phyloP scores from a whole-genome alignment of 2,113 vertebrate genomes.

The Pipra filicauda region DNA sequence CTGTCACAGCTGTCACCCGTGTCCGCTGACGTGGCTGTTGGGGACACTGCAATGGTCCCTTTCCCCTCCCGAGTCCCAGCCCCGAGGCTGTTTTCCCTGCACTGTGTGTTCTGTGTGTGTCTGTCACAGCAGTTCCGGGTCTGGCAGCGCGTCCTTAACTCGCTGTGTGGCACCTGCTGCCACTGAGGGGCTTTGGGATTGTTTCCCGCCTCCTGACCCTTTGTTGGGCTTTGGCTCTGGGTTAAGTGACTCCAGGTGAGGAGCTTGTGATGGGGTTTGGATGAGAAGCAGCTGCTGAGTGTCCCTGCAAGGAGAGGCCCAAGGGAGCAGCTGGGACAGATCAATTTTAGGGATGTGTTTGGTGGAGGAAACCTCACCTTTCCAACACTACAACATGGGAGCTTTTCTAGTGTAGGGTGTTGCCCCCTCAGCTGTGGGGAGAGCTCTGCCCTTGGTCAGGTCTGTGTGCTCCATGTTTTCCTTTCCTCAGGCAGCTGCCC shows the following conservation, averaged over 20 bases:
- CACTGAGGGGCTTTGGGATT: background rate
- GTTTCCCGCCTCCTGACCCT: background rate
- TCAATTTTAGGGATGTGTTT: background rate
- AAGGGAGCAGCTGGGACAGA: background rate
- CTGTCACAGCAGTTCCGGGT: fast-evolving
- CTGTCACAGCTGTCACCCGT: background rate
- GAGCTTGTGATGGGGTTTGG: background rate
- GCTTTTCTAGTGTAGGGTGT: background rate
- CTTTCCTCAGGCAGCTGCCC: background rate
- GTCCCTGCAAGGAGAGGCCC: background rate
- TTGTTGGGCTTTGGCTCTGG: background rate
- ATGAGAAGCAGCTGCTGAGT: background rate
- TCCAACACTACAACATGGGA: fast-evolving
- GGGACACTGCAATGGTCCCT: fast-evolving
- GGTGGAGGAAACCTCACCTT: background rate
- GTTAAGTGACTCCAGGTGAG: background rate
- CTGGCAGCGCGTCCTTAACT: fast-evolving
- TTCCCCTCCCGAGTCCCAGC: background rate
- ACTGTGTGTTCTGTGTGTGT: background rate
- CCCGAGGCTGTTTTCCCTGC: background rate
- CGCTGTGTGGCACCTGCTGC: background rate
- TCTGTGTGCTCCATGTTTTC: fast-evolving
- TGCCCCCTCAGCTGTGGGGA: background rate
- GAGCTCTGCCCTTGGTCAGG: background rate
- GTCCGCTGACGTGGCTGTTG: fast-evolving